Conservation (phyloP, 2,888 invertebrate genomes). For the Agriopis leucophaearia region DNA sequence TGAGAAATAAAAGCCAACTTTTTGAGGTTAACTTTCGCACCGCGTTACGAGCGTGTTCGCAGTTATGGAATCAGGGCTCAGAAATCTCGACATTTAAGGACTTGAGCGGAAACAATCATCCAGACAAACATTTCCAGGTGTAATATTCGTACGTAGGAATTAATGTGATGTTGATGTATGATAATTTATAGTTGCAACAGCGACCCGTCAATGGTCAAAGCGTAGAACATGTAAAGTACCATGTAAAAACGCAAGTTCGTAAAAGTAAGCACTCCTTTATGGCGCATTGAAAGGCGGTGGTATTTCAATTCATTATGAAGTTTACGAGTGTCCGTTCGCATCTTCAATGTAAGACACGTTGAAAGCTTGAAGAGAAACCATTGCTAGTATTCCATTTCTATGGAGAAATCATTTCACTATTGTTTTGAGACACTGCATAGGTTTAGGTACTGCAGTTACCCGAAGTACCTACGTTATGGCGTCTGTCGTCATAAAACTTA, state of each 20-base stretch:
- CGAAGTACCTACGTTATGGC: neutral
- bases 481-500: too few species aligned
- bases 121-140: too few species aligned
- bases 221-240: slow-evolving; percentile 1
- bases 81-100: too few species aligned
- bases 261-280: slow-evolving; percentile 12
- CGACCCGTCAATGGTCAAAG: neutral
- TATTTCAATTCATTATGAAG: slow-evolving; percentile 20
- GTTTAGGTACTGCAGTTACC: neutral
- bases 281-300: slow-evolving; percentile 4
- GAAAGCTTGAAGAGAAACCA: slow-evolving; percentile 8
- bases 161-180: slow-evolving; percentile 28
- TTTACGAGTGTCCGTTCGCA: slow-evolving; percentile 11
- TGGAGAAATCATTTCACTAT: slow-evolving; percentile 1
- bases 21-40: too few species aligned
- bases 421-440: slow-evolving; percentile 4
- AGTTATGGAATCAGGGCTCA: too few species aligned
- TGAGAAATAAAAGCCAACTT: too few species aligned
- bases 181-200: slow-evolving; percentile 56
- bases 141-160: neutral
- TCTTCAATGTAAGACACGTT: slow-evolving; percentile 9
- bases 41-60: too few species aligned
- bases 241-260: slow-evolving; percentile 2
- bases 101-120: too few species aligned
- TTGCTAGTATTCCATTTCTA: neutral